Base-by-base conservation (phyloP, 53 echinoderm and acorn worm species). In the Henricia sp. region DNA sequence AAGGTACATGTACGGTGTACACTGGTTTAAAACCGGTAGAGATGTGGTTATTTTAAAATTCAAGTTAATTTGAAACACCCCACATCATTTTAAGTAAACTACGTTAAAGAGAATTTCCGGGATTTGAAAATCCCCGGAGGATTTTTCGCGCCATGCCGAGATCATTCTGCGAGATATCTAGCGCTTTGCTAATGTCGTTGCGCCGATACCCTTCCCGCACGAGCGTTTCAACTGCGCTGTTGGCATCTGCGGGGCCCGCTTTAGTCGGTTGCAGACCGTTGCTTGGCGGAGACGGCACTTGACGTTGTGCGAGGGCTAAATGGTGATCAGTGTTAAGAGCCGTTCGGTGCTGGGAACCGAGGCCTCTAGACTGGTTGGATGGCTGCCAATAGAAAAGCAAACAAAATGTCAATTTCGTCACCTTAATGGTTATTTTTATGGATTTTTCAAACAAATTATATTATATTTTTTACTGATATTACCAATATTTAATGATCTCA, bases 161-260 rank as follows among this genome's bases (percentile, higher is more conserved):
- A 51, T 93, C 90, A 40, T 97, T 90, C 60, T 92, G 91, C 11
- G 95, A 83, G 70, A 99, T 99, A 57, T 92, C 95, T 84, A 99
- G 50, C 1, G 99, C 99, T 59, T 92, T 90, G 35, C 89, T 36
- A 57, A 95, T 89, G 52, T 90, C 92, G 35, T 92, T 92, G 56
- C 71, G 70, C 8, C 84, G 67, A 63, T 83, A 97, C 20, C 99
- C 99, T 82, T 97, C 99, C 20, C 65, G 82, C 6, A 85, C 88
- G 77, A 97, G 76, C 21, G 71, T 67, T 14, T 83, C 70, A 10
- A 94, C 67, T 42, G 68, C 66, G 40, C 84, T 87, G 67, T 40
- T 80, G 41, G 40, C 75, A 29, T 66, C 70, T 44, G 85, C 83
- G 57, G 52, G 26, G 78, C 52, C 55, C 50, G 14, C 71, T 78